These are phyloP conservation scores for Conus betulinus DNA, from an alignment of 1,140 invertebrate species.

Conservation along the genomic window DNA sequence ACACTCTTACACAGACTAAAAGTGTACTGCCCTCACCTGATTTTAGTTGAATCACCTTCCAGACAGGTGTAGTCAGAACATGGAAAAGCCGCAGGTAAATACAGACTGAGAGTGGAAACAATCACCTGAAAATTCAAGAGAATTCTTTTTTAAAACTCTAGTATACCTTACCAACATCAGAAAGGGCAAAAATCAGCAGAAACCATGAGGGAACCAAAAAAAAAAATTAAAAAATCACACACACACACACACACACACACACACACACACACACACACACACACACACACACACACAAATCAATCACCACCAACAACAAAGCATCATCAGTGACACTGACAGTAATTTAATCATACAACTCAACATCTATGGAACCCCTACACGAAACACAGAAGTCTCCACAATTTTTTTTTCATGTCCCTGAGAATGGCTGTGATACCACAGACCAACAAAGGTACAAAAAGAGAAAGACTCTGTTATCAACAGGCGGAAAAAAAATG, in stretches of 20 bases:
- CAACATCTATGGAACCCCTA: too few relatives aligned
- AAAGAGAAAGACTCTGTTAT: not conserved
- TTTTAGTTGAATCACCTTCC: conserved; percentile 28
- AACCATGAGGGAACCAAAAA: not conserved
- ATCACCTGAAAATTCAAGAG: conserved; percentile 55
- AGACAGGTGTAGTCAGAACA: conserved; percentile 68
- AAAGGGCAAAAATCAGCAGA: not conserved
- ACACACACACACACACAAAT: too few relatives aligned
- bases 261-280: too few relatives aligned
- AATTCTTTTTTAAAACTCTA: not conserved
- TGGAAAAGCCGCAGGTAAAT: conserved; percentile 63
- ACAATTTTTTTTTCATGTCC: too few relatives aligned
- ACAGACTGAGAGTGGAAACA: conserved; percentile 63
- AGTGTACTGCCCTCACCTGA: conserved; percentile 26
- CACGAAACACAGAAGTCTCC: too few relatives aligned
- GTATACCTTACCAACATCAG: not conserved
- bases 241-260: not conserved
- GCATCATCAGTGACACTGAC: too few relatives aligned
- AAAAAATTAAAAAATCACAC: not conserved
- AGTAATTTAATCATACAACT: too few relatives aligned
- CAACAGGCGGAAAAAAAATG: not conserved
- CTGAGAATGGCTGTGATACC: too few relatives aligned
- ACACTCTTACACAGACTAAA: not conserved
- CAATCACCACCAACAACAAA: too few relatives aligned
- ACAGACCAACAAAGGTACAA: not conserved